Evolutionary conservation across 2,888 invertebrate species (phyloP), one percentile per base, ranked within the genome.

Genomic region (Acleris cristana): DNA sequence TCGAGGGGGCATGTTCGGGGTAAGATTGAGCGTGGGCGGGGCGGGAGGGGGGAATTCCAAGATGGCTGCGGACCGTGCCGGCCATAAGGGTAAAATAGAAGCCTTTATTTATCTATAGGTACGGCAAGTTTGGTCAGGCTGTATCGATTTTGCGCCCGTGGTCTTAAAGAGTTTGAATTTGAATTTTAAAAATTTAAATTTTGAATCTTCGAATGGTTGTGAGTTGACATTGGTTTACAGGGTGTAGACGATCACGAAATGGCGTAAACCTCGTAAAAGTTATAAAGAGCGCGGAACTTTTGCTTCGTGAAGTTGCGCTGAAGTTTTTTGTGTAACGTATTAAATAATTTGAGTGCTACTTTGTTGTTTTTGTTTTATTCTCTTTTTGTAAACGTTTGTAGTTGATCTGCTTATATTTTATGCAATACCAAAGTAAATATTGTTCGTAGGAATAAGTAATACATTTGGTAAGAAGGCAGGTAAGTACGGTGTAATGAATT

Each of bases 41-140:
- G 76, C 76, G 80, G 81, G 80, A 85, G 84, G 78, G 82, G 84
- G 82, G 86, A 79, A 83, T 84, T 86, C 84, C 92, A 92, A 93
- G 89, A 93, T 92, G 92, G 92, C 90, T 81, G 86, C 89, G 86
- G 88, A 84, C 90, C 79, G 84, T 84, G 87, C 91, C 87, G 92
- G 92, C 90, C 92, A 92, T 92, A 92, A 88, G 92, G 91, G 92
- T 91, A 92, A 92, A 92, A 89, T 88, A 87, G 87, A 82, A 82
- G 82, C 78, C 74, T 84, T 82, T 88, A 83, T 88, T 86, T 86
- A 86, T 89, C 84, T 90, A 85, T 86, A 81, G 85, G 84, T 83
- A 72, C 77, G 85, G 70, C 73, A 88, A 83, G 84, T 82, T 85
- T 89, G 92, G 92, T 92, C 92, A 91, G 88, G 77, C 79, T 70